Conservation (phyloP, 2,888 invertebrate species). For the Ophion ventricosus region DNA sequence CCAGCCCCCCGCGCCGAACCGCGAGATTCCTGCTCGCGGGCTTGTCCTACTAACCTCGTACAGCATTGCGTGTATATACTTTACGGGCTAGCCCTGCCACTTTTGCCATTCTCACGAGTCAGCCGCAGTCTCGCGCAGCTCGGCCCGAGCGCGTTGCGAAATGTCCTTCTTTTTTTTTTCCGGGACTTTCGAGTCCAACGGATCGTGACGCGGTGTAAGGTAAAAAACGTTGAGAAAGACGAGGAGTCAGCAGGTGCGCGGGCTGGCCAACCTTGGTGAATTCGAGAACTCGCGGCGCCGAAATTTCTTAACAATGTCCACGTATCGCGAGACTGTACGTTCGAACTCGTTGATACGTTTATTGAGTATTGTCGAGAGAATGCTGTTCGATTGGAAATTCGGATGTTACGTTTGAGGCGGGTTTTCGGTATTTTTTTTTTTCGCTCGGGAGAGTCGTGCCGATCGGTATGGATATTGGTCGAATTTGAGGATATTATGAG, state of each 20-base stretch:
- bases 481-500: too few relatives aligned
- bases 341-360: slow-evolving; percentile 5
- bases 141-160: slow-evolving; percentile 51
- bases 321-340: not conserved
- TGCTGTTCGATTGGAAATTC: too few relatives aligned
- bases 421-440: too few relatives aligned
- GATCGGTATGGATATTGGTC: too few relatives aligned
- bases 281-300: not conserved
- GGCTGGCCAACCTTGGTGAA: slow-evolving; percentile 20
- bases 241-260: slow-evolving; percentile 13
- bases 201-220: slow-evolving; percentile 43
- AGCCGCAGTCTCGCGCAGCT: slow-evolving; percentile 20
- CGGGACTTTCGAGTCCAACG: slow-evolving; percentile 59
- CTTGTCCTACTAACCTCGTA: slow-evolving; percentile 67
- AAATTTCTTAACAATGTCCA: slow-evolving; percentile 19
- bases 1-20: slow-evolving; percentile 44
- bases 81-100: slow-evolving; percentile 35
- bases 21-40: slow-evolving; percentile 44
- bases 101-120: slow-evolving; percentile 33
- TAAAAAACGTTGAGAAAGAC: slow-evolving; percentile 47
- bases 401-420: too few relatives aligned
- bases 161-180: slow-evolving; percentile 45
- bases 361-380: too few relatives aligned
- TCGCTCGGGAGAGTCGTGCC: too few relatives aligned
- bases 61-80: slow-evolving; percentile 52